A percentile compares a stretch with the other conserved stretches of the same genome.
Conservation (phyloP, 53 echinoderm and acorn worm species). For the Henricia sp. region DNA sequence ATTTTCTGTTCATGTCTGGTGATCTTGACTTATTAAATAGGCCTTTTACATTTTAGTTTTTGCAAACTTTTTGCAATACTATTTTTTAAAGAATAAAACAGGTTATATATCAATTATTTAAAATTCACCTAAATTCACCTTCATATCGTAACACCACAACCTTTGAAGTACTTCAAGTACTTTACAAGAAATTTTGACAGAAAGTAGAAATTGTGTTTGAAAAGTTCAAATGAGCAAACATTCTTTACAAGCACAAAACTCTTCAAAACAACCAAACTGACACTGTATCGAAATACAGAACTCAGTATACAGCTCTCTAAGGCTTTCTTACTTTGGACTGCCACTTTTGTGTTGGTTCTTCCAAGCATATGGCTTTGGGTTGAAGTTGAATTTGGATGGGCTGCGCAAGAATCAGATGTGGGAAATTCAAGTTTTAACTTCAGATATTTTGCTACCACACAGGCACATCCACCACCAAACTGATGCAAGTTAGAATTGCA, state of each 20-base stretch:
- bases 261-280: slow-evolving; percentile 9
- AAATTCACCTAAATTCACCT: slow-evolving; percentile 26
- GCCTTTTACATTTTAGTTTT: too few species aligned
- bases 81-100: neutral
- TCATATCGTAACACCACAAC: slow-evolving; percentile 55
- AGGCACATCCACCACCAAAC: too few species aligned
- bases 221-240: slow-evolving; percentile 17
- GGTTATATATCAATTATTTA: neutral
- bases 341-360: slow-evolving; percentile 26
- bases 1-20: too few species aligned
- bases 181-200: slow-evolving; percentile 48
- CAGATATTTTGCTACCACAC: neutral
- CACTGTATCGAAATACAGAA: neutral
- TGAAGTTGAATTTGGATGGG: neutral
- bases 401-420: neutral
- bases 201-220: slow-evolving; percentile 28
- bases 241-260: neutral
- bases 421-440: neutral
- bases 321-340: neutral
- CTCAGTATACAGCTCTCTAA: neutral
- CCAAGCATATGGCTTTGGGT: neutral
- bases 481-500: too few species aligned
- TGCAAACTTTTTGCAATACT: neutral
- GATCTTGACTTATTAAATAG: too few species aligned
- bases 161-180: slow-evolving; percentile 58